phyloP scores from a whole-genome alignment of 1,140 invertebrate species.

The Lordiphosa collinella region DNA sequence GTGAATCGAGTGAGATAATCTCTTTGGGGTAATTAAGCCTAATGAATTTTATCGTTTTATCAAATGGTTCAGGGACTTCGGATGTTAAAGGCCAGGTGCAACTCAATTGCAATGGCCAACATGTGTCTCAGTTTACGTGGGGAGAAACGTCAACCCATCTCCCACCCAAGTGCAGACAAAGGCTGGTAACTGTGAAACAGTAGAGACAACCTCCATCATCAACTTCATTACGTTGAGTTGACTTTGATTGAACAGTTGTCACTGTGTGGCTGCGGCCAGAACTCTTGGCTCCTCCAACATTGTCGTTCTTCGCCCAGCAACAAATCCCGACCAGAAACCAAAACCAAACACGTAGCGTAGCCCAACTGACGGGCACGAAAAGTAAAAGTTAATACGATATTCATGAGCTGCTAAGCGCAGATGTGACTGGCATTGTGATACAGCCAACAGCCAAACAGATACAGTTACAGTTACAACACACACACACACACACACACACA shows the following conservation, averaged over 20 bases:
- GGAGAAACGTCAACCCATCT: too few relatives aligned
- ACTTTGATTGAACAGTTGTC: conserved; percentile 36
- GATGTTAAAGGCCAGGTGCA: too few relatives aligned
- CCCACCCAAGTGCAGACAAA: too few relatives aligned
- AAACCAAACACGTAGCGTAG: conserved; percentile 34
- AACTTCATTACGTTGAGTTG: conserved; percentile 14
- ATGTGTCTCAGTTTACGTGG: too few relatives aligned
- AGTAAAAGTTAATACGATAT: conserved; percentile 78
- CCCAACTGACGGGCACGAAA: conserved; percentile 31
- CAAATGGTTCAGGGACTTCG: too few relatives aligned
- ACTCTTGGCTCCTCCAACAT: background rate
- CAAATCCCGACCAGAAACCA: conserved; percentile 10
- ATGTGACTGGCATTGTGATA: conserved; percentile 77
- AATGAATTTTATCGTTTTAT: too few relatives aligned
- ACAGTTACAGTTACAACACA: conserved; percentile 10
- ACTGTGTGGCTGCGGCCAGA: conserved; percentile 4
- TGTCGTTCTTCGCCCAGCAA: background rate
- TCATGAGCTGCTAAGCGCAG: conserved; percentile 77
- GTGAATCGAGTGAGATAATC: too few relatives aligned
- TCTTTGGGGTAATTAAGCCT: too few relatives aligned
- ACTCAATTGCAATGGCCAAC: too few relatives aligned
- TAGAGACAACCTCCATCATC: too few relatives aligned
- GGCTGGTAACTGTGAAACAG: too few relatives aligned
- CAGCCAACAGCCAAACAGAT: conserved; percentile 13
- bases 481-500: background rate